Evolutionary conservation across 2,888 invertebrate genomes (phyloP), one percentile per base, ranked within the genome.

Genomic region (Cordilura impudica): DNA sequence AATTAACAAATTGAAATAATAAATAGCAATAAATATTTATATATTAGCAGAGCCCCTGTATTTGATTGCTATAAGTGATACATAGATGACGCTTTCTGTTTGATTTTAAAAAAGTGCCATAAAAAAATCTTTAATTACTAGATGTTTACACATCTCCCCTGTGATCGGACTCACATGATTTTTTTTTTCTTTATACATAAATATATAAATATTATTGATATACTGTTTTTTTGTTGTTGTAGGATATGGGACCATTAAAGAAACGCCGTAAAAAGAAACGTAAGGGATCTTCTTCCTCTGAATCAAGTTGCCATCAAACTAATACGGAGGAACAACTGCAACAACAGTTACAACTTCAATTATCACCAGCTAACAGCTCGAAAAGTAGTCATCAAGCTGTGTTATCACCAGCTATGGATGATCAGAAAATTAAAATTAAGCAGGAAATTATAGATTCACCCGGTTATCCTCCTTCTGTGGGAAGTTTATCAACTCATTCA

Each of bases 191-290:
- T 21, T 35, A 49, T 54, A 54, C 18, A 66, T 21, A 14, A 61
- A 14, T 3, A 0, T 14, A 31, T 2, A n/a, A 39, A 49, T 43
- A 14, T 35, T 43, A 12, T 19, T 39, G 10, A 16, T 21, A 1
- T 45, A 43, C 14, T 56, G 0, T 35, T 43, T 21, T 31, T 47
- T 35, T 14, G 8, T 23, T 58, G 45, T 63, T 31, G 1, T 53
- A 89, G 89, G 89, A 89, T 70, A 86, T 87, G 81, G 89, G 89
- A 31, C 87, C 89, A 1, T 78, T 89, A 16, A 90, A 89, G 80
- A 90, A 90, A 72, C 87, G 90, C 6, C 88, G 89, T 66, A 90
- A 89, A 85, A 90, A 89, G 84, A 89, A 89, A 78, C 87, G 89
- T 65, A 87, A 89, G 81, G 88, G 89, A 1, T 89, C 89, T 4